Evolutionary conservation across 2,113 vertebrate species (phyloP).

Genomic region (Megaceryle maxima): DNA sequence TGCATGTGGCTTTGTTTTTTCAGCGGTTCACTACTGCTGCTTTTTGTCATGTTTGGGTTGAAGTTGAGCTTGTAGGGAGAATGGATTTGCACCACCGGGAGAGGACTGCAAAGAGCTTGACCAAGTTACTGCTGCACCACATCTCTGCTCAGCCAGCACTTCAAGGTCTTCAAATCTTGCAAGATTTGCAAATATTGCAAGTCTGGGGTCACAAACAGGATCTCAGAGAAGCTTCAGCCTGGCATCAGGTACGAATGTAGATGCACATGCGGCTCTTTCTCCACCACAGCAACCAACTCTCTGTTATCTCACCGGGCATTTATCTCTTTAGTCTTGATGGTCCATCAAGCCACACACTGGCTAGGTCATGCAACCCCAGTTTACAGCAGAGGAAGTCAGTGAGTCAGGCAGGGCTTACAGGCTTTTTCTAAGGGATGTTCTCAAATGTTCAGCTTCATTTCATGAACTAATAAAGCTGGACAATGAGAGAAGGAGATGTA

Average conservation of each 20-base stretch:
- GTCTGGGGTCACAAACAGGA: background rate
- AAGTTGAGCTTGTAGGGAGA: background rate
- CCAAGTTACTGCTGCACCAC: background rate
- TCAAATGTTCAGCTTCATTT: background rate
- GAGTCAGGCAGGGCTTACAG: background rate
- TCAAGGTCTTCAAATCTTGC: background rate
- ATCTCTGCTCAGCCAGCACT: background rate
- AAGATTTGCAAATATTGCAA: background rate
- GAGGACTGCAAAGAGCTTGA: background rate
- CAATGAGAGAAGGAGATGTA: background rate
- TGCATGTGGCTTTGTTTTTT: background rate
- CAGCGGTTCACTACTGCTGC: rapidly evolving
- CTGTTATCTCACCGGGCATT: background rate
- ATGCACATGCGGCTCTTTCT: background rate
- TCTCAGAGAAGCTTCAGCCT: background rate
- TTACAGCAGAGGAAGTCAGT: background rate
- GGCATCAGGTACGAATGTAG: background rate
- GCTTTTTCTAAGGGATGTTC: background rate
- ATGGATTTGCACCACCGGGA: background rate
- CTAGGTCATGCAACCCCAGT: background rate
- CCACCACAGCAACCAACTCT: background rate
- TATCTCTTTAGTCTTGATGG: background rate
- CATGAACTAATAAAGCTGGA: background rate
- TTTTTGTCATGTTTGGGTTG: background rate
- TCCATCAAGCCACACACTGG: rapidly evolving